Conservation (phyloP, 2,888 invertebrate species). For the Poecilus cupreus region DNA sequence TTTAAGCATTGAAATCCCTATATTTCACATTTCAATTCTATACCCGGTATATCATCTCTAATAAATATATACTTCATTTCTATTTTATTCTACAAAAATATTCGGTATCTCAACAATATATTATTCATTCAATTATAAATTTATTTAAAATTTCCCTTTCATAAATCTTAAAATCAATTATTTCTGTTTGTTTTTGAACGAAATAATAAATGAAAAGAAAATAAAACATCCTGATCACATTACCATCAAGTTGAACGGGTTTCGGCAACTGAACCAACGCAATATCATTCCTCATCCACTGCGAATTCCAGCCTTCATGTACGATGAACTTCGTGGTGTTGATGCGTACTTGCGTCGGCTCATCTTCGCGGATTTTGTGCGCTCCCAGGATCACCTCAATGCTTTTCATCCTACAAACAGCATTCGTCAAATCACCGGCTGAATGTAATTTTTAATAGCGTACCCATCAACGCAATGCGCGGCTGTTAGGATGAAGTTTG, state of each 20-base stretch:
- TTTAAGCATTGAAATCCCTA: no score
- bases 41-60: no score
- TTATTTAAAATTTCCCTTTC: no score
- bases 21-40: no score
- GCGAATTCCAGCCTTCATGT: slow-evolving; percentile 69
- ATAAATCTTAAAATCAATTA: background rate
- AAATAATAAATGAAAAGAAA: background rate
- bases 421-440: background rate
- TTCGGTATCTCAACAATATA: no score
- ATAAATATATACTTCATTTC: no score
- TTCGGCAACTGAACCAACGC: slow-evolving; percentile 48
- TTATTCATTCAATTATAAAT: no score
- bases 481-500: slow-evolving; percentile 74
- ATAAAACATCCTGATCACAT: background rate
- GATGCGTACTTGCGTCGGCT: slow-evolving; percentile 66
- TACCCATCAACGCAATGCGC: slow-evolving; percentile 75
- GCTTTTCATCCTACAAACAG: slow-evolving; percentile 60
- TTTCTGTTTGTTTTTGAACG: no score
- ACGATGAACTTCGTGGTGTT: slow-evolving; percentile 67
- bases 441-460: slow-evolving; percentile 35
- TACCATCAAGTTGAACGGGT: slow-evolving; percentile 25
- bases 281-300: slow-evolving; percentile 59
- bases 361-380: slow-evolving; percentile 66
- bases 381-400: slow-evolving; percentile 65
- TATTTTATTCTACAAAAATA: no score